These are phyloP conservation scores for Antheraea mylitta DNA, from an alignment of 1,140 invertebrate genomes.

Conservation along the genomic window DNA sequence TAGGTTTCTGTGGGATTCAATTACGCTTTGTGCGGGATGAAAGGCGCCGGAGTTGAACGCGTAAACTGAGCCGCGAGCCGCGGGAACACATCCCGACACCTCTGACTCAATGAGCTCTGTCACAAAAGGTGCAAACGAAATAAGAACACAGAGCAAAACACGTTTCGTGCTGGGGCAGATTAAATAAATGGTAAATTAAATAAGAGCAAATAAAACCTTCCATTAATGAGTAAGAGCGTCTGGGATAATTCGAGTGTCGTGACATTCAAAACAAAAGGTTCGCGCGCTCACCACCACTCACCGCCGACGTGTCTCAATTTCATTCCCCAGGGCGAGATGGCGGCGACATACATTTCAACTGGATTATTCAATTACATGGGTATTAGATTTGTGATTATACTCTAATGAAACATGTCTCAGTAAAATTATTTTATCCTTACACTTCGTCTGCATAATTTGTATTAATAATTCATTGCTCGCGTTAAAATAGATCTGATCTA, in stretches of 20 bases:
- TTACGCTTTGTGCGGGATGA: conserved; percentile 77
- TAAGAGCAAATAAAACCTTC: conserved; percentile 73
- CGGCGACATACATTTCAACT: conserved; percentile 26
- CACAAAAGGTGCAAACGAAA: conserved; percentile 74
- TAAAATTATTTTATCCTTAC: background rate
- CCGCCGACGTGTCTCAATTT: conserved; percentile 1
- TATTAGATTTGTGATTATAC: conserved; percentile 46
- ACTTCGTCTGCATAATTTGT: background rate
- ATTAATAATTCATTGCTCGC: too few relatives aligned
- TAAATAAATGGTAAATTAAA: conserved; percentile 78
- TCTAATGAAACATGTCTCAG: conserved; percentile 15
- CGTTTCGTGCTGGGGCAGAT: conserved; percentile 65
- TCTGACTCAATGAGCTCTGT: conserved; percentile 69
- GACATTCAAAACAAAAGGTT: conserved; percentile 54
- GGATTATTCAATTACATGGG: conserved; percentile 44
- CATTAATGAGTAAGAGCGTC: conserved; percentile 67
- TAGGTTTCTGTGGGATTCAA: conserved; percentile 77
- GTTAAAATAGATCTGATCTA: too few relatives aligned
- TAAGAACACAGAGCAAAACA: conserved; percentile 58
- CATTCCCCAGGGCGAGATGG: conserved; percentile 31
- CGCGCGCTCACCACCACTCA: conserved; percentile 22
- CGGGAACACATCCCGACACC: conserved; percentile 74
- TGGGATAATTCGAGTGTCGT: conserved; percentile 57
- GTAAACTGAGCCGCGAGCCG: conserved; percentile 69
- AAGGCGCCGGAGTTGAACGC: conserved; percentile 69